phyloP scores from a whole-genome alignment of 2,888 invertebrate species.

The Callimorpha dominula region DNA sequence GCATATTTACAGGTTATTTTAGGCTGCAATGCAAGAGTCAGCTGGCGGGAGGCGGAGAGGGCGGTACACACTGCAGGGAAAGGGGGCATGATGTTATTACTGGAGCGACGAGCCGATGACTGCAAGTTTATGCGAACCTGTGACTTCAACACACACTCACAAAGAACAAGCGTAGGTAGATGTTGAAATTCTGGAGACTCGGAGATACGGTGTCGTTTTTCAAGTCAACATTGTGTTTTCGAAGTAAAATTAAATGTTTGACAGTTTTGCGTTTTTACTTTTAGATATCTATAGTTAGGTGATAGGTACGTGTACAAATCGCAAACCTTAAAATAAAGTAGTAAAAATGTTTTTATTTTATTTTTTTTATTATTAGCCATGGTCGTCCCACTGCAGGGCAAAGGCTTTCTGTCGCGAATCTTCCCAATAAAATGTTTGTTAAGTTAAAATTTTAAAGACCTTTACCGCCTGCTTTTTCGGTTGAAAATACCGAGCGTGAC shows the following conservation, averaged over 20 bases:
- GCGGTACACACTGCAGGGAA: conserved; percentile 29
- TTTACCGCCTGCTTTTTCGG: background rate
- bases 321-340: background rate
- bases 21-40: conserved; percentile 63
- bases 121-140: conserved; percentile 43
- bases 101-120: conserved; percentile 39
- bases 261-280: background rate
- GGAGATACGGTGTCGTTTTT: background rate
- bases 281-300: background rate
- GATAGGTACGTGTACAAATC: background rate
- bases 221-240: background rate
- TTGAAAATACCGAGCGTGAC: background rate
- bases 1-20: conserved; percentile 67
- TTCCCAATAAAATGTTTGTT: background rate
- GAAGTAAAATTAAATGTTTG: background rate
- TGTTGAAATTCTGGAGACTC: conserved; percentile 4
- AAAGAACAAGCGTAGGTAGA: conserved; percentile 17
- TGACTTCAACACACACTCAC: conserved; percentile 32
- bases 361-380: no score
- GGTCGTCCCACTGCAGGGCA: no score
- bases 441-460: background rate
- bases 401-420: no score
- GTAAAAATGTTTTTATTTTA: background rate
- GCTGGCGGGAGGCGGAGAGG: conserved; percentile 44
- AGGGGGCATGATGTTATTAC: conserved; percentile 46